These are phyloP conservation scores for Tetramorium simillimum DNA, from an alignment of 1,140 invertebrate genomes.

Conservation along the genomic window DNA sequence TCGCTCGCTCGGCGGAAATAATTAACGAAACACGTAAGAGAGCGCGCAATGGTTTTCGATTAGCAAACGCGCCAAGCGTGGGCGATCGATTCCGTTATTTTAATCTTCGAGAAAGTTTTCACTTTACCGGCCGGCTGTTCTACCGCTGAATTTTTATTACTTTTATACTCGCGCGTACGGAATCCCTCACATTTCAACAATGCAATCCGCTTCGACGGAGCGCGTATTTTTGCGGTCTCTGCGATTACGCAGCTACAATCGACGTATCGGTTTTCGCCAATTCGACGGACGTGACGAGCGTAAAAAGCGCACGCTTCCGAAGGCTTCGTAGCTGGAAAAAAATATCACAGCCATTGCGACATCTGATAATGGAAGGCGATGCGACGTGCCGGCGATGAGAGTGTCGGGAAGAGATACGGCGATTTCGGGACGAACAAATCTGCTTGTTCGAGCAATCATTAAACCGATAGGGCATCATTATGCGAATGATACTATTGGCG, in stretches of 20 bases:
- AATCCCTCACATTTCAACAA: neutral
- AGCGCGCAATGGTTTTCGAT: neutral
- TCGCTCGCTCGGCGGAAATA: neutral
- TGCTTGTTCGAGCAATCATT: neutral
- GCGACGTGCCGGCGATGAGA: neutral
- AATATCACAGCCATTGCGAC: neutral
- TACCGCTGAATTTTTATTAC: neutral
- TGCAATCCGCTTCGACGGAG: neutral
- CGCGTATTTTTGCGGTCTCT: neutral
- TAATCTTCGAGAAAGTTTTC: neutral
- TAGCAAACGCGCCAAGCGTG: neutral
- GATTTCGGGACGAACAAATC: neutral
- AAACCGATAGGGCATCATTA: neutral
- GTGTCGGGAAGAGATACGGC: neutral
- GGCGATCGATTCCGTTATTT: neutral
- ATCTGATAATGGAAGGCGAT: neutral
- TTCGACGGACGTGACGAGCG: neutral
- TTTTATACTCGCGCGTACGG: neutral
- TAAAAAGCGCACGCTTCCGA: neutral
- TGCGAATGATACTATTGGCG: neutral
- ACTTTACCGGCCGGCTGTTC: neutral
- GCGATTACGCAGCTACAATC: neutral
- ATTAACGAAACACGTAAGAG: slow-evolving; percentile 3
- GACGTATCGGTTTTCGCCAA: slow-evolving; percentile 24
- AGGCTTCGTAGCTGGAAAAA: neutral